Base-by-base conservation (phyloP, 2,113 vertebrate species). In the Myrmecophaga tridactyla region DNA sequence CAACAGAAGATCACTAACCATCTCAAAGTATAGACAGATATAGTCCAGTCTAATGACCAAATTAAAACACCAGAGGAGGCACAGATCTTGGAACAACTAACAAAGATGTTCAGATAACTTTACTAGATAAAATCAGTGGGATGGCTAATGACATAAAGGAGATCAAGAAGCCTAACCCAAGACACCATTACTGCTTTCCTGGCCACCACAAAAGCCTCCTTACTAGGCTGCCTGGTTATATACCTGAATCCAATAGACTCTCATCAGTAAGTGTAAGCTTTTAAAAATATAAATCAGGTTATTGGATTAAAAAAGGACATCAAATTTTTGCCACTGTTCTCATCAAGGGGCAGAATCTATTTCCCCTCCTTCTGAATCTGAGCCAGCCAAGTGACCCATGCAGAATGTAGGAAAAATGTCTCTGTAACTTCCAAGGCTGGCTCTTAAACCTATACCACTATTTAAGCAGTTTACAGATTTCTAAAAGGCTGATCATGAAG, bases 391-490 rank as follows among this genome's bases (percentile, higher is more conserved):
- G 18, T 1, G n/a, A 67, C 75, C 72, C 9, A 6, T 18, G 39
- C 6, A 25, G 29, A 8, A 6, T 0, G 6, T 20, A 36, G 58
- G 69, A 43, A 4, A 0, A 4, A 21, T 63, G 62, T 36, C 18
- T 17, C 11, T 14, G 13, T 34, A 27, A 21, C 25, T 7, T 41
- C 60, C 6, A 27, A 56, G 13, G 18, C 48, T 41, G 23, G 39
- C n/a, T 43, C 48, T 56, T 60, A 25, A 70, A 36, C n/a, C n/a
- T n/a, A n/a, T n/a, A n/a, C n/a, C n/a, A 0, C 58, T 29, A 63
- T 27, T n/a, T n/a, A 27, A 78, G 86, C 3, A 10, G 12, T 7
- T 60, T 72, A 7, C 14, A 27, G 34, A 51, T 36, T 3, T 15
- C 58, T 4, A 23, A 23, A 36, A 86, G 11, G 15, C 15, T 14